Conservation (phyloP, 2,113 vertebrate species). For the Vimba vimba region DNA sequence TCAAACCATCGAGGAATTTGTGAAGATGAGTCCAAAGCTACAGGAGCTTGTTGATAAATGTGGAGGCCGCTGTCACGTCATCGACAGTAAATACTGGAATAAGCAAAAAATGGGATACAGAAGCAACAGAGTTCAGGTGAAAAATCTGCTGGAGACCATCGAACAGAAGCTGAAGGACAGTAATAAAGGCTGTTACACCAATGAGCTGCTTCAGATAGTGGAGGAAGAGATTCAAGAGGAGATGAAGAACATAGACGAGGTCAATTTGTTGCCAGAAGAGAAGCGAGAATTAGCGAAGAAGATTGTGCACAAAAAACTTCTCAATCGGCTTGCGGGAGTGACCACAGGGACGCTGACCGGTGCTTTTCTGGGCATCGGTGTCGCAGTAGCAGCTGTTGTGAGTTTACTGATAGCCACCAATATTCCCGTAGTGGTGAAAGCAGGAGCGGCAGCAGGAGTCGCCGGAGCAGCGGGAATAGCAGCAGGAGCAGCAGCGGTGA, state of each 20-base stretch:
- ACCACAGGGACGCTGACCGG: constrained; percentile 9
- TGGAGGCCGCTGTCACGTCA: constrained; percentile 44
- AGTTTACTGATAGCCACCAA: not conserved
- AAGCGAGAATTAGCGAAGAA: constrained; percentile 8
- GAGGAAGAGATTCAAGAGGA: constrained; percentile 36
- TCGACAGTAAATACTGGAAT: constrained; percentile 54
- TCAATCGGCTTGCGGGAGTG: not conserved
- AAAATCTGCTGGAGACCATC: constrained; percentile 39
- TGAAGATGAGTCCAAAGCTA: constrained; percentile 24
- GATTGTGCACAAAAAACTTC: constrained; percentile 20
- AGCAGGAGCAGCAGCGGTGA: not conserved
- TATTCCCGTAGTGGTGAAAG: not conserved
- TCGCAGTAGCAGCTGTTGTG: not conserved
- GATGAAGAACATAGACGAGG: not conserved
- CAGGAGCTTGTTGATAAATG: constrained; percentile 34
- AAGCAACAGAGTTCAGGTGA: constrained; percentile 51
- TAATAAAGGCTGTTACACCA: constrained; percentile 54
- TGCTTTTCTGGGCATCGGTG: constrained; percentile 21
- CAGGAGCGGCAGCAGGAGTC: not conserved
- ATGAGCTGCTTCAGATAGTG: constrained; percentile 23
- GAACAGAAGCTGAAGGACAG: constrained; percentile 36
- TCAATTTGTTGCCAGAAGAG: not conserved
- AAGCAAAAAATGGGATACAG: not conserved
- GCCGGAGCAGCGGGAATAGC: not conserved
- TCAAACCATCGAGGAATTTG: constrained; percentile 40